Evolutionary conservation across 2,888 invertebrate genomes (phyloP), one percentile per base, ranked within the genome.

Genomic region (Mallateleia sp.): DNA sequence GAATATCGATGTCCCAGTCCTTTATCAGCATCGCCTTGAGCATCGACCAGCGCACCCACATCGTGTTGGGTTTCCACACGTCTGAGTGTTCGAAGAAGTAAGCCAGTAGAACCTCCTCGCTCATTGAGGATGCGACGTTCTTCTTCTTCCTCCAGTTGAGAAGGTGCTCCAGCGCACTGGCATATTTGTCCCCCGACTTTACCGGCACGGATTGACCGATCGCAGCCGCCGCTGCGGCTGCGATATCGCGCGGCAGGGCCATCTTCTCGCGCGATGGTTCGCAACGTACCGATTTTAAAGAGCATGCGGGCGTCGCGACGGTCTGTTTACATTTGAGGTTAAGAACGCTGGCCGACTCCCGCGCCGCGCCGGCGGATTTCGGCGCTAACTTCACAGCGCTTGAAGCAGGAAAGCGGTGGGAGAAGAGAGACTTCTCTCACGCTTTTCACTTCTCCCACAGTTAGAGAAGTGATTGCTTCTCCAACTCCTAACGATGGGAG

Each of bases 21-120:
- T 71, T 71, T 9, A 42, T 18, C 6, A 71, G 38, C 56, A 71
- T 56, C 0, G 54, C 11, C 15, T 56, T 56, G 15, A 71, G 25
- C 71, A 71, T 71, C 7, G 71, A 71, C 38, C 25, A 71, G 18
- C 56, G 71, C n/a, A 25, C 42, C 54, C 56, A 71, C 71, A 71
- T 14, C 9, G 52, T 71, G 25, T 42, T 56, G 5, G 71, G 71
- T 54, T 56, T 56, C 56, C 71, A 71, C n/a, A 11, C 20, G 18
- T 24, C 28, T 42, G 71, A 24, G 18, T 56, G 45, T 24, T 71
- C 56, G 18, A 56, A 71, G 20, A 71, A 71, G 25, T 71, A 71
- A 2, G 56, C 71, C 25, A 56, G n/a, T 1, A 71, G 5, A 54
- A 71, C 71, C 20, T 71, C 28, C 45, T 71, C 71, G 28, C n/a